These are phyloP conservation scores for Asbolus verrucosus DNA, from an alignment of 1,140 invertebrate species.

Conservation along the genomic window DNA sequence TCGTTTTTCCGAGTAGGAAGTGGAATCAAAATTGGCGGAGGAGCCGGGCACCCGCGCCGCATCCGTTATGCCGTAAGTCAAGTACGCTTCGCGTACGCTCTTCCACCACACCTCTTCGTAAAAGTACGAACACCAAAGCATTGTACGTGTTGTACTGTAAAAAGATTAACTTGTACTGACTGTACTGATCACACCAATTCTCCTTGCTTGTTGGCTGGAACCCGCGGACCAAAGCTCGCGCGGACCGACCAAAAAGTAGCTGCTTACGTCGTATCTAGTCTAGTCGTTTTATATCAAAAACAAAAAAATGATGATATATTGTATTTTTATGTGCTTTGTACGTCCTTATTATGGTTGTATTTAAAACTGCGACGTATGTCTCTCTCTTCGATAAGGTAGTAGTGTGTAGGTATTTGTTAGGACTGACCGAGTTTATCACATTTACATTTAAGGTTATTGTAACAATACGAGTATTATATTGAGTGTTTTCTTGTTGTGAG, in stretches of 20 bases:
- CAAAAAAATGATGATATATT: slow-evolving; percentile 57
- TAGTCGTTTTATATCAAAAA: slow-evolving; percentile 63
- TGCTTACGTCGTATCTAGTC: slow-evolving; percentile 61
- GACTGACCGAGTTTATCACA: slow-evolving; percentile 60
- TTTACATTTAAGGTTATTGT: slow-evolving; percentile 49
- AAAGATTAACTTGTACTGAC: slow-evolving; percentile 56
- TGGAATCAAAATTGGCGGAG: too few species aligned
- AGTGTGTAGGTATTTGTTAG: slow-evolving; percentile 60
- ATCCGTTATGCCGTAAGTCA: slow-evolving; percentile 27
- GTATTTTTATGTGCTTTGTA: slow-evolving; percentile 64
- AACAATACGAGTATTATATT: slow-evolving; percentile 54
- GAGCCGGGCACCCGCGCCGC: slow-evolving; percentile 20
- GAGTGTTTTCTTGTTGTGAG: slow-evolving; percentile 63
- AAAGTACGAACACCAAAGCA: slow-evolving; percentile 60
- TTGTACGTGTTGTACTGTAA: slow-evolving; percentile 58
- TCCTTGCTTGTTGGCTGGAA: slow-evolving; percentile 64
- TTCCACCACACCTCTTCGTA: slow-evolving; percentile 57
- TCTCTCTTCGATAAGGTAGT: slow-evolving; percentile 42
- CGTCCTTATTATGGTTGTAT: slow-evolving; percentile 58
- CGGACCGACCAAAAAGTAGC: slow-evolving; percentile 60
- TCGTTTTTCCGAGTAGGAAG: neutral
- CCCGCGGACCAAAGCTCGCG: slow-evolving; percentile 62
- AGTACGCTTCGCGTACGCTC: slow-evolving; percentile 55
- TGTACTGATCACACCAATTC: slow-evolving; percentile 62
- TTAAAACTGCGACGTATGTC: slow-evolving; percentile 42